A percentile compares a stretch with the other conserved stretches of the same genome.
Evolutionary conservation across 2,113 vertebrate species (phyloP).

Genomic region (Mustela nigripes): DNA sequence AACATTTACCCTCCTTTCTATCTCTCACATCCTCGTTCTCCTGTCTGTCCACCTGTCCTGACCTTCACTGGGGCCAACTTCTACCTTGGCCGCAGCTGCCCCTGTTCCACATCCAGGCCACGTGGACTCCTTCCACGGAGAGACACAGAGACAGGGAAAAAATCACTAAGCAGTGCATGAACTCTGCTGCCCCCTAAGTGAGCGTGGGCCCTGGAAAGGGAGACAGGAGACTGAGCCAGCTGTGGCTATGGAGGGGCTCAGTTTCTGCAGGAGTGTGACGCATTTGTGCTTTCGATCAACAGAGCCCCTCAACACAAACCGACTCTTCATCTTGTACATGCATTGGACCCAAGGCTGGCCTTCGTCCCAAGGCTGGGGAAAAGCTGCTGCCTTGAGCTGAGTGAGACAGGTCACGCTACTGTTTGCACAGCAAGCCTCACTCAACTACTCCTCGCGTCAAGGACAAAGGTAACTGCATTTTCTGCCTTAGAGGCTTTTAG

Average conservation of each 20-base stretch:
- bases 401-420: not conserved
- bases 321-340: not conserved
- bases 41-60: not conserved
- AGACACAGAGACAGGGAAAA: not conserved
- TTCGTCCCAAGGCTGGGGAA: not conserved
- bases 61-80: not conserved
- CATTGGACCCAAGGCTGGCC: not conserved
- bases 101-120: not conserved
- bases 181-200: not conserved
- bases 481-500: not conserved
- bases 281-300: conserved; percentile 25
- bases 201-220: not conserved
- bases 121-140: not conserved
- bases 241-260: not conserved
- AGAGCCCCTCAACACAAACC: not conserved
- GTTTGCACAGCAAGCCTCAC: not conserved
- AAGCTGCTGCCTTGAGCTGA: not conserved
- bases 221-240: not conserved
- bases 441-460: not conserved
- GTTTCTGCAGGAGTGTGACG: not conserved
- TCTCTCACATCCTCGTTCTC: not conserved
- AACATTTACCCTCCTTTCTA: not conserved
- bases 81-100: not conserved
- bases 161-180: not conserved
- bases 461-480: not conserved